Evolutionary conservation across 2,797 vertebrate species (phyloP).

Genomic region (Anguilla anguilla): DNA sequence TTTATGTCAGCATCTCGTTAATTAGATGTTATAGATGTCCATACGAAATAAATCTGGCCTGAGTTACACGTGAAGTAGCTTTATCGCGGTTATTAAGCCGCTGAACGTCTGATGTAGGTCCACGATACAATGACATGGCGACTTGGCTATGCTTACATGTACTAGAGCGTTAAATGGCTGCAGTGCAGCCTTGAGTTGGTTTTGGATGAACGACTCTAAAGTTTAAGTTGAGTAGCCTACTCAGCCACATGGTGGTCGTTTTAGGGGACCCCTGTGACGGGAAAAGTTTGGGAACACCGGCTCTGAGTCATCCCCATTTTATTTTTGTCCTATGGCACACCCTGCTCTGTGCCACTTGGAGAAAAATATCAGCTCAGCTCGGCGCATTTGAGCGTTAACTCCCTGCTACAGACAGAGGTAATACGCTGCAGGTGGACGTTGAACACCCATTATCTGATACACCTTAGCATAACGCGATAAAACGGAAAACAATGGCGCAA

Average conservation of each 20-base stretch:
- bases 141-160: neutral
- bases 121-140: neutral
- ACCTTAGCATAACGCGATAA: conserved; percentile 25
- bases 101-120: neutral
- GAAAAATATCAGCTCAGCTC: neutral
- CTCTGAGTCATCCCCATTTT: neutral
- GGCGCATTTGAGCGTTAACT: neutral
- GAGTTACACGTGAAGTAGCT: neutral
- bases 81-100: neutral
- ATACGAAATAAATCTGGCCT: neutral
- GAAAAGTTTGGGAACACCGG: neutral
- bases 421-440: conserved; percentile 6
- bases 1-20: neutral
- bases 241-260: neutral
- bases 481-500: conserved; percentile 19
- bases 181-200: neutral
- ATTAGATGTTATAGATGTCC: no score
- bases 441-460: conserved; percentile 21
- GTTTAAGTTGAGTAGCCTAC: neutral
- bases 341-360: neutral
- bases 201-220: neutral
- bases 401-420: neutral
- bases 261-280: neutral
- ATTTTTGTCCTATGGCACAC: neutral
- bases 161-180: neutral